Percentiles rank a stretch among this genome's conserved stretches.
phyloP scores from a whole-genome alignment of 2,888 invertebrate species.

The Candidula unifasciata region DNA sequence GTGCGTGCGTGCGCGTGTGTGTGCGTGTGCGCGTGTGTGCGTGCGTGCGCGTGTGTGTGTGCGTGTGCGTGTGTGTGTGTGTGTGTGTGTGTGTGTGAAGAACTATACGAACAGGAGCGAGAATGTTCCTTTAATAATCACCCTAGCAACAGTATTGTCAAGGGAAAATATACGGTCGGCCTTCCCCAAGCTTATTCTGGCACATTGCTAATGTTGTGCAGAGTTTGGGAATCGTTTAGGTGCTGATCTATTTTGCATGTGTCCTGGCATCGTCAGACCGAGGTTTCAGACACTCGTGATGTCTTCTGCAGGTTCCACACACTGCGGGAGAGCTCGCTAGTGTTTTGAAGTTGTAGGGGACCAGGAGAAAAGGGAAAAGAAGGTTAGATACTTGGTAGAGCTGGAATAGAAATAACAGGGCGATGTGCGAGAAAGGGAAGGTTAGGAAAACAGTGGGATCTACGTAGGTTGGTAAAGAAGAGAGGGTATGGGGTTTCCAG shows the following conservation, averaged over 20 bases:
- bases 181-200: neutral
- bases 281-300: conserved; percentile 22
- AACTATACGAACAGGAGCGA: too few species aligned
- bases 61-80: too few species aligned
- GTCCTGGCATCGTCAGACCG: conserved; percentile 26
- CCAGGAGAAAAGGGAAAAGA: too few species aligned
- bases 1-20: too few species aligned
- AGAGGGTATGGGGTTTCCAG: too few species aligned
- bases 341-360: neutral
- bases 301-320: neutral
- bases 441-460: neutral
- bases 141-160: neutral
- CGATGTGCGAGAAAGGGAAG: neutral
- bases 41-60: too few species aligned
- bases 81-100: too few species aligned
- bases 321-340: conserved; percentile 25
- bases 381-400: neutral
- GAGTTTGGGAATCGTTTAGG: neutral
- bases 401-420: neutral
- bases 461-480: too few species aligned
- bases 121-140: too few species aligned
- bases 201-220: neutral
- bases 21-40: too few species aligned
- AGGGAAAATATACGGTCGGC: too few species aligned
- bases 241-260: conserved; percentile 26